A percentile compares a stretch with the other conserved stretches of the same genome.
phyloP scores from a whole-genome alignment of 2,797 vertebrate genomes.

The Triplophysa bombifrons region DNA sequence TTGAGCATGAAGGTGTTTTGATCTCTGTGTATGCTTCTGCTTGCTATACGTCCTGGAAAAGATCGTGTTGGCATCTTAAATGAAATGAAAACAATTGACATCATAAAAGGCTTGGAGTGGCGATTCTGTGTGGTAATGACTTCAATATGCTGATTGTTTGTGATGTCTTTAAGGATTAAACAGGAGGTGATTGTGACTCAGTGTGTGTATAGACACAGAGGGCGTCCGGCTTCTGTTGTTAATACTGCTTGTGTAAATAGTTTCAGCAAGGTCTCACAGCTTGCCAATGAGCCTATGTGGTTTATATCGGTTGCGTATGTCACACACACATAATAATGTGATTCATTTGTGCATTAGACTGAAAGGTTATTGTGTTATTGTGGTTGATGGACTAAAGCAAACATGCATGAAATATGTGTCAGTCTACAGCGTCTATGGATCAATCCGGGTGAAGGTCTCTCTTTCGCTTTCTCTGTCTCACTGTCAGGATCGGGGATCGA shows the following conservation, averaged over 20 bases:
- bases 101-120: background rate
- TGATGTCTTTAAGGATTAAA: constrained; percentile 1
- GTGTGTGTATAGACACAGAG: constrained; percentile 17
- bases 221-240: constrained; percentile 10
- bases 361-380: background rate
- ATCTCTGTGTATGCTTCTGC: background rate
- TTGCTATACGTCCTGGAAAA: background rate
- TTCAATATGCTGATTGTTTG: background rate
- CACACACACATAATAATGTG: constrained; percentile 6
- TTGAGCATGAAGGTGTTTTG: no score
- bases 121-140: background rate
- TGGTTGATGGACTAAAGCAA: background rate
- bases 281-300: constrained; percentile 35
- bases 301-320: constrained; percentile 18
- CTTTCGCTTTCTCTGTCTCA: background rate
- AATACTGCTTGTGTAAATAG: constrained; percentile 18
- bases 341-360: background rate
- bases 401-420: constrained; percentile 28
- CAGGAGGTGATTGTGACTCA: constrained; percentile 12
- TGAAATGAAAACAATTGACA: no score
- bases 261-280: constrained; percentile 11
- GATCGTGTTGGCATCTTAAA: background rate
- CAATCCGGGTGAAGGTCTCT: background rate
- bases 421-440: constrained; percentile 15
- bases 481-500: no score